phyloP scores from a whole-genome alignment of 2,888 invertebrate genomes.

The Alcis repandata region DNA sequence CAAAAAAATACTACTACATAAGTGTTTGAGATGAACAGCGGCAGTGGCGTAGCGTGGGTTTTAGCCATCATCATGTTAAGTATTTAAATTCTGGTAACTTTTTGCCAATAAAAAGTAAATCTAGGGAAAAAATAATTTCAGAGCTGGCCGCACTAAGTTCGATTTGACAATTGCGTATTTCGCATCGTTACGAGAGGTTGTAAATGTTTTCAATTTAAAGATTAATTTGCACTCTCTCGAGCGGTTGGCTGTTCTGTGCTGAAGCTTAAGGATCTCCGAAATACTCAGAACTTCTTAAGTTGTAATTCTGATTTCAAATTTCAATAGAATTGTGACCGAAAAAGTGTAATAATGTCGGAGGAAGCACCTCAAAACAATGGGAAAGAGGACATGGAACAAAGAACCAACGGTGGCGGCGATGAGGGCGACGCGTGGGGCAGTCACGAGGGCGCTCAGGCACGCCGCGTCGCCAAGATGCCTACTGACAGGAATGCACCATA shows the following conservation, averaged over 20 bases:
- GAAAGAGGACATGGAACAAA: constrained; percentile 75
- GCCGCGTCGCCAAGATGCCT: constrained; percentile 86
- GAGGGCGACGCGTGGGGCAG: constrained; percentile 82
- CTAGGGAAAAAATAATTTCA: too few relatives aligned
- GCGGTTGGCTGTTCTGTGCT: neutral
- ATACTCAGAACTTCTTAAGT: neutral
- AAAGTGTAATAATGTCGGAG: constrained; percentile 64
- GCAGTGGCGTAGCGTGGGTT: too few relatives aligned
- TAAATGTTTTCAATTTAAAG: neutral
- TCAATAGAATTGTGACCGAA: neutral
- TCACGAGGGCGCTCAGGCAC: constrained; percentile 69
- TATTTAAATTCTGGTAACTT: too few relatives aligned
- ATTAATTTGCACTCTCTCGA: neutral
- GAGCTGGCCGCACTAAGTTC: too few relatives aligned
- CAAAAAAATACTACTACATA: too few relatives aligned
- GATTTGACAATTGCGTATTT: too few relatives aligned
- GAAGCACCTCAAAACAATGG: constrained; percentile 69
- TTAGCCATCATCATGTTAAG: too few relatives aligned
- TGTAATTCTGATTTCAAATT: neutral
- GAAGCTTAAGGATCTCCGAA: neutral
- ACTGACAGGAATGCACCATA: constrained; percentile 89
- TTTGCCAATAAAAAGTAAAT: too few relatives aligned
- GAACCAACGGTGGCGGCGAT: constrained; percentile 78
- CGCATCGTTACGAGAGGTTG: neutral
- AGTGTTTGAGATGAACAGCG: too few relatives aligned